These are phyloP conservation scores for Sciurus niger DNA, from an alignment of 2,113 vertebrate species.

Conservation along the genomic window DNA sequence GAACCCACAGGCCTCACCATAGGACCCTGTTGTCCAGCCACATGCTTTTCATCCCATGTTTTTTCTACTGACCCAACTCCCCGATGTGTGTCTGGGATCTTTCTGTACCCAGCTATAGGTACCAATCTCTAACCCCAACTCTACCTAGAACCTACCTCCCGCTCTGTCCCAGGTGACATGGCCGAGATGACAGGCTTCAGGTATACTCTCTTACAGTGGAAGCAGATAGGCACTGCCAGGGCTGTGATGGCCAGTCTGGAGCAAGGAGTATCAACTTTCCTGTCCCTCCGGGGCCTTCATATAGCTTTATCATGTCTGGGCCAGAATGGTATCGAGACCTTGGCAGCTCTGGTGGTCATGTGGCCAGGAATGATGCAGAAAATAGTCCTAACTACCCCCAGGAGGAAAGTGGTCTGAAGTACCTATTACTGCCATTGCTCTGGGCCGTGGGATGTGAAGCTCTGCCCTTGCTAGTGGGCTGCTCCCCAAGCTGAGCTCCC, in stretches of 20 bases:
- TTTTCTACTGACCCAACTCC: background rate
- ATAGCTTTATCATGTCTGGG: background rate
- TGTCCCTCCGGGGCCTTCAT: background rate
- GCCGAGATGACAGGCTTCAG: background rate
- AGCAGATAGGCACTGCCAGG: background rate
- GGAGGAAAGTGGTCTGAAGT: background rate
- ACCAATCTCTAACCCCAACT: background rate
- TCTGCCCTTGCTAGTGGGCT: background rate
- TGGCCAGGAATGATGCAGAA: background rate
- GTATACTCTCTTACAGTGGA: background rate
- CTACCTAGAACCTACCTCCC: background rate
- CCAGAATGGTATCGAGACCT: no score
- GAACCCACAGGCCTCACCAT: background rate
- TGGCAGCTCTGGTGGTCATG: background rate
- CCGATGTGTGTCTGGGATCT: background rate
- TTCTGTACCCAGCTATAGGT: background rate
- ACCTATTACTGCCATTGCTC: background rate
- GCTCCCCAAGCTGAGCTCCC: background rate
- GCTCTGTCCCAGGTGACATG: background rate
- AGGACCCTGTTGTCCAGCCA: background rate
- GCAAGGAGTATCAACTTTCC: background rate
- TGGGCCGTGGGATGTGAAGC: background rate
- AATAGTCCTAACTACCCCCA: background rate
- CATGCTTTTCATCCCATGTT: background rate
- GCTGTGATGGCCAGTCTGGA: background rate